These are phyloP conservation scores for Gymnocheta viridis DNA, from an alignment of 2,888 invertebrate species.

Conservation along the genomic window DNA sequence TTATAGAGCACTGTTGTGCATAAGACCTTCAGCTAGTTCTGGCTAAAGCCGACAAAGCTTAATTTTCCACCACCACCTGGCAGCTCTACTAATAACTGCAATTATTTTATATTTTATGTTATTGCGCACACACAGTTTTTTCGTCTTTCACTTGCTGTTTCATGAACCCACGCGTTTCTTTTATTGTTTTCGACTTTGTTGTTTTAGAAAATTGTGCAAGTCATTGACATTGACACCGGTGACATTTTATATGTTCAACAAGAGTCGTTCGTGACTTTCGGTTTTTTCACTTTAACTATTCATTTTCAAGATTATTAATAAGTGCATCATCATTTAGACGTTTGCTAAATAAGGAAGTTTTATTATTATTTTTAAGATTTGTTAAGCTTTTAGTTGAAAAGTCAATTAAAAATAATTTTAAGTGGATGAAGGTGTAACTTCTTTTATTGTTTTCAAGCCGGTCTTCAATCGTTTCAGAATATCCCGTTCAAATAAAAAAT, in stretches of 20 bases:
- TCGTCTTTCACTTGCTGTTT: neutral
- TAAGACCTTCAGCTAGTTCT: no score
- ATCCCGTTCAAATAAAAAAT: no score
- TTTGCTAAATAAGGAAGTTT: neutral
- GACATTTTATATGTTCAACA: constrained; percentile 44
- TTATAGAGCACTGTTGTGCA: no score
- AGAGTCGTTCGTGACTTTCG: constrained; percentile 60
- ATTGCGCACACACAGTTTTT: neutral
- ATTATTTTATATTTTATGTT: constrained; percentile 25
- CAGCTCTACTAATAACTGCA: neutral
- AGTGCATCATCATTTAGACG: neutral
- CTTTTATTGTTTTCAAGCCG: no score
- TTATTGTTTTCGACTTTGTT: constrained; percentile 16
- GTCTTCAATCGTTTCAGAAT: no score
- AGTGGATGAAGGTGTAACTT: no score
- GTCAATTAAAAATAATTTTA: no score
- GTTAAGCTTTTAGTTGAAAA: no score
- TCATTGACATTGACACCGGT: constrained; percentile 63
- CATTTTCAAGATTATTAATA: neutral
- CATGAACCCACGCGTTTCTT: constrained; percentile 25
- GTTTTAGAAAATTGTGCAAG: constrained; percentile 27
- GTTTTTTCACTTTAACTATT: constrained; percentile 19
- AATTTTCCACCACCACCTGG: no score
- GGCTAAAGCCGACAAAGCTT: no score
- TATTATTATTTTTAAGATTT: neutral